phyloP scores from a whole-genome alignment of 2,888 invertebrate species.

The Drosophila paracracens region DNA sequence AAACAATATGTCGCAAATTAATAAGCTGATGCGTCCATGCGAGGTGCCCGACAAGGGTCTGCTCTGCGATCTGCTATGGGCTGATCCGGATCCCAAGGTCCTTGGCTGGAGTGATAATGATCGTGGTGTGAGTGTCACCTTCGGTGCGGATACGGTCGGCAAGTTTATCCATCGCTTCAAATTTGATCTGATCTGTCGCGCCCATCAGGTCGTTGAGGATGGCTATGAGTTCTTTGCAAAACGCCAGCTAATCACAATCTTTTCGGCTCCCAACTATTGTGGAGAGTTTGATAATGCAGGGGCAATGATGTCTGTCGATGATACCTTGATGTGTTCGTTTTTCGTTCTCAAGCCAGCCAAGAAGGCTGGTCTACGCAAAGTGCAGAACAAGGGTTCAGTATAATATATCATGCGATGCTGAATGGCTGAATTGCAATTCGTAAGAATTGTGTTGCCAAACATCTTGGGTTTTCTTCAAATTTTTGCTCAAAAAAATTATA shows the following conservation, averaged over 20 bases:
- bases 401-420: not conserved
- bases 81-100: conserved; percentile 97
- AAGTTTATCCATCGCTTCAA: conserved; percentile 92
- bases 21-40: conserved; percentile 97
- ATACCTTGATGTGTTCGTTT: conserved; percentile 97
- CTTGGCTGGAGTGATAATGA: conserved; percentile 99
- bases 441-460: conserved; percentile 35
- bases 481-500: not conserved
- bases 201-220: conserved; percentile 99
- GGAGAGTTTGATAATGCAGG: conserved; percentile 93
- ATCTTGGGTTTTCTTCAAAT: not conserved
- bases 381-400: conserved; percentile 17
- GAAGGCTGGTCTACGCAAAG: conserved; percentile 49
- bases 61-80: conserved; percentile 97
- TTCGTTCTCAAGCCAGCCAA: conserved; percentile 59
- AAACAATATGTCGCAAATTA: conserved; percentile 97
- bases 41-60: conserved; percentile 98
- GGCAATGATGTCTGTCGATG: conserved; percentile 99
- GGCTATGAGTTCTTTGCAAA: conserved; percentile 99
- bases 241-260: conserved; percentile 94
- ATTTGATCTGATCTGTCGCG: conserved; percentile 98
- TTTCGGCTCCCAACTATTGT: conserved; percentile 93
- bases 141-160: conserved; percentile 92
- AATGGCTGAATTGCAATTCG: conserved; percentile 20
- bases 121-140: conserved; percentile 98